Conservation (phyloP, 2,113 vertebrate genomes). For the Gymnogyps californianus region DNA sequence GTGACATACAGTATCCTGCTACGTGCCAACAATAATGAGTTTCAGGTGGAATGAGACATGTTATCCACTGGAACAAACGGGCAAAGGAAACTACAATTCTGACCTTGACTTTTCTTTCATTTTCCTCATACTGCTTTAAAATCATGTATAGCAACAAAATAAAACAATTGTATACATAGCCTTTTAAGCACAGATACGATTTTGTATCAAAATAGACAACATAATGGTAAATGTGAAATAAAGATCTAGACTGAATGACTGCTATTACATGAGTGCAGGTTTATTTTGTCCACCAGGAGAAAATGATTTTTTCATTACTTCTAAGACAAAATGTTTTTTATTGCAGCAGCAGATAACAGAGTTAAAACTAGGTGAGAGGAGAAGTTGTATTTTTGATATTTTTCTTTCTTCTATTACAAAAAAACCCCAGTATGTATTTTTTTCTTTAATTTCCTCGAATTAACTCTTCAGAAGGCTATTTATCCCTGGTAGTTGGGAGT, state of each 20-base stretch:
- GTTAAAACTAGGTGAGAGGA: background rate
- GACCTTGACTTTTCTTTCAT: background rate
- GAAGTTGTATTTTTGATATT: background rate
- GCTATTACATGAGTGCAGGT: background rate
- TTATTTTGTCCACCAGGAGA: background rate
- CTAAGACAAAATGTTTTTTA: background rate
- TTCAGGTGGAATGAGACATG: background rate
- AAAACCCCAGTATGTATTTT: fast-evolving
- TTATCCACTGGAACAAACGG: background rate
- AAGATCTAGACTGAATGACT: background rate
- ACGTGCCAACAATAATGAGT: background rate
- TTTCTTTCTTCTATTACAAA: background rate
- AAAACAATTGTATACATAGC: background rate
- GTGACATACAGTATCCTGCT: background rate
- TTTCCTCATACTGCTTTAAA: background rate
- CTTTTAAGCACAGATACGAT: background rate
- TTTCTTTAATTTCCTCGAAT: background rate
- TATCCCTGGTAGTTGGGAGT: background rate
- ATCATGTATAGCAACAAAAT: background rate
- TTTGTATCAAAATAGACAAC: background rate
- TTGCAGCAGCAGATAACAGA: background rate
- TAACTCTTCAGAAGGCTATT: background rate
- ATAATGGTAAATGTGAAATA: background rate
- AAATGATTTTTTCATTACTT: background rate
- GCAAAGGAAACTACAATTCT: background rate